These are phyloP conservation scores for Amiota minor DNA, from an alignment of 2,888 invertebrate genomes.

Conservation along the genomic window DNA sequence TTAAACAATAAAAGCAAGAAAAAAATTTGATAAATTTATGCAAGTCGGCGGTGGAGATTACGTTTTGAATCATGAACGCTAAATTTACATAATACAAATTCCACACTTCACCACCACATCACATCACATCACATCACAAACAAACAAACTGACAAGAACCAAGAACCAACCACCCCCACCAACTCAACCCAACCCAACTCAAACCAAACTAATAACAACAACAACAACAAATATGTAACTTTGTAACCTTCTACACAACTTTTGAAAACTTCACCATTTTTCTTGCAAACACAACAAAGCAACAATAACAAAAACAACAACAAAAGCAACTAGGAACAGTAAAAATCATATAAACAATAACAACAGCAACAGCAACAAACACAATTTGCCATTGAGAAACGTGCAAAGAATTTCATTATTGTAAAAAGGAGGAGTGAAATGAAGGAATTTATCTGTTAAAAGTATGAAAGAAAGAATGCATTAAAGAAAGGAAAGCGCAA, in stretches of 20 bases:
- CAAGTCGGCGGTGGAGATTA: not conserved
- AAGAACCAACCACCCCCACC: not conserved
- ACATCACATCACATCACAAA: not conserved
- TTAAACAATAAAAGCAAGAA: conserved; percentile 22
- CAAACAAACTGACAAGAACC: not conserved
- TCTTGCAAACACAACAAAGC: not conserved
- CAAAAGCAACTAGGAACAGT: conserved; percentile 37
- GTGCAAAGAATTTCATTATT: conserved; percentile 64
- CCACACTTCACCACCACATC: not conserved
- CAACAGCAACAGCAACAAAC: conserved; percentile 22
- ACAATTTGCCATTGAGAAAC: conserved; percentile 47
- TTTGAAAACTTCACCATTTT: not conserved
- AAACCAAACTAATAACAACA: not conserved
- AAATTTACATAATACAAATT: conserved; percentile 28
- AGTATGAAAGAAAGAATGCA: conserved; percentile 24
- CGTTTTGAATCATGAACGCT: conserved; percentile 14
- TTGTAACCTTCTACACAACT: not conserved
- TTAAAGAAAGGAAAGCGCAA: conserved; percentile 12
- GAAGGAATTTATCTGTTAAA: not conserved
- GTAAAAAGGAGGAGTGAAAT: conserved; percentile 51
- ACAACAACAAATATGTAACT: conserved; percentile 1
- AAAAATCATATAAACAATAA: conserved; percentile 50
- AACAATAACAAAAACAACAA: conserved; percentile 8
- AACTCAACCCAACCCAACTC: not conserved
- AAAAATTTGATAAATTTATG: too few relatives aligned